Evolutionary conservation across 2,797 vertebrate species (phyloP).

Genomic region (Spinus pinus): DNA sequence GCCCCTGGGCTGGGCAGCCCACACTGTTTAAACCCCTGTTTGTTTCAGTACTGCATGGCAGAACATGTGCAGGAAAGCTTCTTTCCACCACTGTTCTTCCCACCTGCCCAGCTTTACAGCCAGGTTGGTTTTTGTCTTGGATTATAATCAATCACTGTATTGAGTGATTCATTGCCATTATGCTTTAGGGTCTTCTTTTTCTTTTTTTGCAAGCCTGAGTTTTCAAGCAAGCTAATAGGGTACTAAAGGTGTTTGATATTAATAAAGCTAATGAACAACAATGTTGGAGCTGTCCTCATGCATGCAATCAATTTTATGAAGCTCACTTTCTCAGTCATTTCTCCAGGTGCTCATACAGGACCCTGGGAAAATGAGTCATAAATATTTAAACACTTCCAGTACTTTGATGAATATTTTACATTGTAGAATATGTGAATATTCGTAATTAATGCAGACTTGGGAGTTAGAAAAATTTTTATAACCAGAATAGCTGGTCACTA

Average conservation of each 20-base stretch:
- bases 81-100: not conserved
- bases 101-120: not conserved
- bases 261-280: constrained; percentile 20
- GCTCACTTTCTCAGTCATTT: constrained; percentile 30
- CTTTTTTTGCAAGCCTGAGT: not conserved
- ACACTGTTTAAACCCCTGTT: not conserved
- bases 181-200: not conserved
- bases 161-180: not conserved
- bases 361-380: constrained; percentile 33
- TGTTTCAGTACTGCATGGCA: not conserved
- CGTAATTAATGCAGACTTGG: constrained; percentile 20
- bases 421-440: constrained; percentile 45
- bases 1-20: not conserved
- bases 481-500: not conserved
- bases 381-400: constrained; percentile 54
- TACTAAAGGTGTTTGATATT: not conserved
- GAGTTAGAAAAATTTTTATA: constrained; percentile 4
- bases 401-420: constrained; percentile 62
- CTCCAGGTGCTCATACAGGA: constrained; percentile 10
- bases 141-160: not conserved
- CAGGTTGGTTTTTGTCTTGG: not conserved
- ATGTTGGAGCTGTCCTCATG: not conserved
- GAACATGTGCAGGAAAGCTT: not conserved
- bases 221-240: not conserved
- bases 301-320: not conserved